These are phyloP conservation scores for Novumbra hubbsi DNA, from an alignment of 2,797 vertebrate genomes.

Conservation along the genomic window DNA sequence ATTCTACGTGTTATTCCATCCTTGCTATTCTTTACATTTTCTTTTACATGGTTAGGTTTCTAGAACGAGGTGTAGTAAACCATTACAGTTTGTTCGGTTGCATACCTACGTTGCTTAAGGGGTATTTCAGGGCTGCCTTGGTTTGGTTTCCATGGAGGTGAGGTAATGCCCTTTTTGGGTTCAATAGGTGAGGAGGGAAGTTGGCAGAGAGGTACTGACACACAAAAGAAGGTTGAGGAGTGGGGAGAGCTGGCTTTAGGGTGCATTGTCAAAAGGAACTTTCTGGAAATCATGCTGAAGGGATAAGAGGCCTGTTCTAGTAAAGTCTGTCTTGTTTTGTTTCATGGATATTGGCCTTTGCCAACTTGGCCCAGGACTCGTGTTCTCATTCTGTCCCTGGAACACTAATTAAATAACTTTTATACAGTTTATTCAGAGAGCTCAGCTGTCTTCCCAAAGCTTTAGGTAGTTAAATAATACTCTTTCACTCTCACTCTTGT, in stretches of 20 bases:
- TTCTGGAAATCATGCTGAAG: constrained; percentile 20
- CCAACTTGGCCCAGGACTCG: constrained; percentile 22
- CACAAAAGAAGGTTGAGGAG: constrained; percentile 14
- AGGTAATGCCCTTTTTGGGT: not conserved
- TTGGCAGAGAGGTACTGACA: not conserved
- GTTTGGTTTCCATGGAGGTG: constrained; percentile 12
- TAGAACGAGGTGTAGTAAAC: not conserved
- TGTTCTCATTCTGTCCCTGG: not conserved
- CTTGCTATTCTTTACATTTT: not conserved
- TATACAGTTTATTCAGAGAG: not conserved
- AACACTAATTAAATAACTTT: not conserved
- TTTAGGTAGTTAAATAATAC: not conserved
- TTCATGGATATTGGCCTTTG: constrained; percentile 9
- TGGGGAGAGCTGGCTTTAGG: constrained; percentile 8
- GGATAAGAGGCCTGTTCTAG: constrained; percentile 20
- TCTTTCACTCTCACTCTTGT: not conserved
- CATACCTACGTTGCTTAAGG: not conserved
- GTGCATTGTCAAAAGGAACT: constrained; percentile 17
- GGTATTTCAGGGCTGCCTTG: not conserved
- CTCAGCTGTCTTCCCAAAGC: not conserved
- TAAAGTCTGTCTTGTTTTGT: constrained; percentile 24
- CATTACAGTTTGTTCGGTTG: not conserved
- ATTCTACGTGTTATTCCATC: not conserved
- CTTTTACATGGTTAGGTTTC: not conserved
- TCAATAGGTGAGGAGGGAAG: not conserved